Base-by-base conservation (phyloP, 2,888 invertebrate species). In the Portevinia maculata region DNA sequence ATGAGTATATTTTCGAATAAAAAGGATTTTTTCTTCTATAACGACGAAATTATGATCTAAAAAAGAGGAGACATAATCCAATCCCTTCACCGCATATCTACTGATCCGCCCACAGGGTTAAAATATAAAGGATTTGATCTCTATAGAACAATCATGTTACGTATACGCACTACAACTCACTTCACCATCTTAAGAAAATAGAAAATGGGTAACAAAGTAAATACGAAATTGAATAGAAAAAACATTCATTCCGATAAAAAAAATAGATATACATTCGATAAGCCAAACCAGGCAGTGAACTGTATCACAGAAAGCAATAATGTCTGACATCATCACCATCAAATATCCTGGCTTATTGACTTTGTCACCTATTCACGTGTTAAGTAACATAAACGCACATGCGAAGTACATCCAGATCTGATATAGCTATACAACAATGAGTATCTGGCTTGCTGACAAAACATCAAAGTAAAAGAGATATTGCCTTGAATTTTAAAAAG, bases 401-500 rank as follows among this genome's bases (percentile, higher is more conserved):
- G 34, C 65, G 41, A 57, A 52, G 41, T 65, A 52, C 50, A 59
- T 34, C 50, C 11, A 50, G 48, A 15, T 19, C 19, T 30, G 17
- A 39, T 32, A 15, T 30, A 44, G 41, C 13, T 17, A 1, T 13
- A 44, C 17, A 50, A 34, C 48, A 50, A n/a, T n/a, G n/a, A n/a
- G n/a, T n/a, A n/a, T n/a, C n/a, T n/a, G n/a, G n/a, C n/a, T n/a
- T n/a, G n/a, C 37, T 11, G 37, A 50, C 48, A 11, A 37, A 50
- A 50, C 62, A 62, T 62, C 62, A 62, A 62, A 62, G 62, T 62
- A 62, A 62, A 37, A 24, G 37, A 32, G 37, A 24, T 21, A 50
- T 62, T 48, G 62, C 17, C 24, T 24, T 62, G 62, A 62, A 62
- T 62, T 62, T 50, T 62, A n/a, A 50, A 62, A 62, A 50, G 48